Conservation (phyloP, 2,797 vertebrate species). For the Rhabdophis nuchalis region DNA sequence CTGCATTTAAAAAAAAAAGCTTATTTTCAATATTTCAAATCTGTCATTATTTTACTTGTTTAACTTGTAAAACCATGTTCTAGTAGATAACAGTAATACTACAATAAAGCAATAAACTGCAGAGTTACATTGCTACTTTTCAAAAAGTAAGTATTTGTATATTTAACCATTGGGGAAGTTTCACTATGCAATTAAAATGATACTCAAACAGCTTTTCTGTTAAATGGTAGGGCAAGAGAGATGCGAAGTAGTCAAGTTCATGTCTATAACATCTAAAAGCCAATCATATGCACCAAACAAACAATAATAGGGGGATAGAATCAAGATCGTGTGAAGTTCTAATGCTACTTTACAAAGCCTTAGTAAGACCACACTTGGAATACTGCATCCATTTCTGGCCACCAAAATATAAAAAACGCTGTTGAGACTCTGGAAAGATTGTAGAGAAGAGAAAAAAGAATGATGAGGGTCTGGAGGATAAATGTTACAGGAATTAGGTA, state of each 20-base stretch:
- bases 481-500: neutral
- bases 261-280: neutral
- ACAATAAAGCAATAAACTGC: neutral
- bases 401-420: neutral
- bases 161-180: neutral
- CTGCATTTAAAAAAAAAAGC: neutral
- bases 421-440: neutral
- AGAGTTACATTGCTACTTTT: neutral
- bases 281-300: neutral
- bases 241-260: neutral
- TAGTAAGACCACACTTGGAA: neutral
- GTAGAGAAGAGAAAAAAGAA: neutral
- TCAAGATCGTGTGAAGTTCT: neutral
- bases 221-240: neutral
- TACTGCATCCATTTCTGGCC: neutral
- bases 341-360: neutral
- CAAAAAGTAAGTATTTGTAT: neutral
- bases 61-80: neutral
- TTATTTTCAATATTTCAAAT: neutral
- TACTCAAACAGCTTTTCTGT: neutral
- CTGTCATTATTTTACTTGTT: neutral
- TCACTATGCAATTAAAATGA: neutral
- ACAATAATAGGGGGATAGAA: neutral
- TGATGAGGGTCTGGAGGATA: neutral
- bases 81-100: neutral